Evolutionary conservation across 2,888 invertebrate genomes (phyloP).

Genomic region (Epicampocera succincta): DNA sequence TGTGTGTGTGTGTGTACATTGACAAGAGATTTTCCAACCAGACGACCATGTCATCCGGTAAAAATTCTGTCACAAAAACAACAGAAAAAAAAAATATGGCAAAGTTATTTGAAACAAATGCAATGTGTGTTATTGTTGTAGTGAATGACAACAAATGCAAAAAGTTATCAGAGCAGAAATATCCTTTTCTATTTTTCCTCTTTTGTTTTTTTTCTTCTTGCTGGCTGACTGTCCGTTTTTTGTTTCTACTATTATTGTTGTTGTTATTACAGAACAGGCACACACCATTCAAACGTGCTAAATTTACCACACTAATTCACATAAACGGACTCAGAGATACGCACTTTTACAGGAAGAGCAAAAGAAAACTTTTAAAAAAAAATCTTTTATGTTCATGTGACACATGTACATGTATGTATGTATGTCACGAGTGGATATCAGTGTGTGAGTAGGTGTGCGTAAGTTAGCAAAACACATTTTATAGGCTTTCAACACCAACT

Average conservation of each 20-base stretch:
- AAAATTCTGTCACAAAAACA: constrained; percentile 55
- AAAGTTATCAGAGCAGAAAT: constrained; percentile 71
- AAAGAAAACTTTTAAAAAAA: constrained; percentile 3
- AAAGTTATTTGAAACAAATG: constrained; percentile 45
- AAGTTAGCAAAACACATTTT: constrained; percentile 19
- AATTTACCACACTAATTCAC: constrained; percentile 10
- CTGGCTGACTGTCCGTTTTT: background rate
- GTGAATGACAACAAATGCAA: constrained; percentile 69
- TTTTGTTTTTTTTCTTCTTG: background rate
- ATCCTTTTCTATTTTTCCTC: constrained; percentile 47
- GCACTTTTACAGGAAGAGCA: constrained; percentile 39
- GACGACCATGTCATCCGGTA: constrained; percentile 69
- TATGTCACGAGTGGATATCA: background rate
- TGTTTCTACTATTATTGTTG: background rate
- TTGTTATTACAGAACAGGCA: constrained; percentile 13
- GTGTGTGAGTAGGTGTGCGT: background rate
- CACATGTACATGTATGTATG: background rate
- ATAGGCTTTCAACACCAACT: constrained; percentile 42
- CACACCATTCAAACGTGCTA: background rate
- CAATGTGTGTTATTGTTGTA: constrained; percentile 51
- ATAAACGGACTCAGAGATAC: constrained; percentile 39
- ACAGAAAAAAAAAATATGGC: constrained; percentile 4
- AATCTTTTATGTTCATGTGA: constrained; percentile 34
- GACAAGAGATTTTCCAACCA: constrained; percentile 70
- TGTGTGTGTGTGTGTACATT: constrained; percentile 54